Evolutionary conservation across 2,888 invertebrate genomes (phyloP), one percentile per base, ranked within the genome.

Genomic region (Lapara coniferarum): DNA sequence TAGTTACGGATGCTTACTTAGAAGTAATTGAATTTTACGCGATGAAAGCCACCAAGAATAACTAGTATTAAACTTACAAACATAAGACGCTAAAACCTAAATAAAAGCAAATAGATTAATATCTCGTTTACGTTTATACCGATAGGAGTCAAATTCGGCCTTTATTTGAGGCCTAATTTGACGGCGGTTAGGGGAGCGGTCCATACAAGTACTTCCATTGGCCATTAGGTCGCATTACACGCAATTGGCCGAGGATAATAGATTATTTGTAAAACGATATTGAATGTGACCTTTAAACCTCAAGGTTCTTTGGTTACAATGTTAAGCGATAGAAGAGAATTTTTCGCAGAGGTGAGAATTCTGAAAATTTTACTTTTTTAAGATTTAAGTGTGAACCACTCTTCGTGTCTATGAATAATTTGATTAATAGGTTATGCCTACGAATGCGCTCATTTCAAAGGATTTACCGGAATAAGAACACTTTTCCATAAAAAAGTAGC

Each of bases 101-200:
- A 25, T 56, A 56, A 63, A 49, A 46, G 44, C 63, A 63, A 66
- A 66, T 55, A 19, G 52, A 59, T 59, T 75, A 74, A 70, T 67
- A 75, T 78, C 57, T 74, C 72, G 75, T 71, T 69, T 73, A 70
- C 69, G 73, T 75, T 74, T 77, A 56, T 19, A 46, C 53, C 53
- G 70, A 59, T 72, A 72, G 75, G 75, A 77, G 71, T 77, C 46
- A 78, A 81, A 75, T 71, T 77, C 70, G 68, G 66, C 72, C 74
- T 75, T 81, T 80, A 78, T 79, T 80, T 78, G 68, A 69, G 75
- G 74, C 78, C 76, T 82, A 83, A 85, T 85, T 82, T 82, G 75
- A 74, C 74, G 77, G 76, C 75, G 79, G 77, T 72, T 78, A 75
- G 80, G 80, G 84, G 83, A 85, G 81, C 72, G 72, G 73, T 72